Conservation (phyloP, 2,888 invertebrate species). For the Standfussiana lucernea region DNA sequence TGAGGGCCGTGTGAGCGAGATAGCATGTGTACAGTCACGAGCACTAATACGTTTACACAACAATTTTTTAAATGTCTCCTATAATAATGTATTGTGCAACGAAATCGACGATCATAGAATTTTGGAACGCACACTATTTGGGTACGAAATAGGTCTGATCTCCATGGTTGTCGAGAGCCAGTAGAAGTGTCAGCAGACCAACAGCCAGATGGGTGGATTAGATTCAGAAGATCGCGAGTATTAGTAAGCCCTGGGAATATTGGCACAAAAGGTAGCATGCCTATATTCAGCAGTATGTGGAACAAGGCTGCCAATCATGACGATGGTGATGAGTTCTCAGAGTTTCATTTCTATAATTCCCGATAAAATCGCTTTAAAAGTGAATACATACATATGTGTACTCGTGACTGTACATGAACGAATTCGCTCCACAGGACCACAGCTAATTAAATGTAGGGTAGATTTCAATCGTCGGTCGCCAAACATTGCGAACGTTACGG, state of each 20-base stretch:
- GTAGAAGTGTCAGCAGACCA: too few relatives aligned
- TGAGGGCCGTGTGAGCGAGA: conserved; percentile 39
- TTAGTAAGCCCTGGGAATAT: neutral
- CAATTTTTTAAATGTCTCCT: neutral
- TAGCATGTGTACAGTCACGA: conserved; percentile 8
- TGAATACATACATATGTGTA: neutral
- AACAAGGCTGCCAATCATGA: too few relatives aligned
- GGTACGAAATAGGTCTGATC: too few relatives aligned
- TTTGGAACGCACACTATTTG: too few relatives aligned
- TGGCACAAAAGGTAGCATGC: too few relatives aligned
- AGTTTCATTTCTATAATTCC: neutral
- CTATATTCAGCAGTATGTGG: too few relatives aligned
- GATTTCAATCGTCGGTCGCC: conserved; percentile 62
- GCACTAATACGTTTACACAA: neutral
- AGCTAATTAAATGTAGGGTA: conserved; percentile 77
- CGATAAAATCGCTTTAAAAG: neutral
- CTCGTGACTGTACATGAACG: conserved; percentile 20
- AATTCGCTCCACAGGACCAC: conserved; percentile 34
- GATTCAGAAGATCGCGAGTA: too few relatives aligned
- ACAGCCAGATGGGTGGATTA: too few relatives aligned
- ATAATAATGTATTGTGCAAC: too few relatives aligned
- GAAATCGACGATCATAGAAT: too few relatives aligned
- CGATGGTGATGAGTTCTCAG: neutral
- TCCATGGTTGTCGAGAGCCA: neutral
- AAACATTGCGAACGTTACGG: conserved; percentile 57